These are phyloP conservation scores for Indicator maculatus DNA, from an alignment of 2,113 vertebrate species.

Conservation along the genomic window DNA sequence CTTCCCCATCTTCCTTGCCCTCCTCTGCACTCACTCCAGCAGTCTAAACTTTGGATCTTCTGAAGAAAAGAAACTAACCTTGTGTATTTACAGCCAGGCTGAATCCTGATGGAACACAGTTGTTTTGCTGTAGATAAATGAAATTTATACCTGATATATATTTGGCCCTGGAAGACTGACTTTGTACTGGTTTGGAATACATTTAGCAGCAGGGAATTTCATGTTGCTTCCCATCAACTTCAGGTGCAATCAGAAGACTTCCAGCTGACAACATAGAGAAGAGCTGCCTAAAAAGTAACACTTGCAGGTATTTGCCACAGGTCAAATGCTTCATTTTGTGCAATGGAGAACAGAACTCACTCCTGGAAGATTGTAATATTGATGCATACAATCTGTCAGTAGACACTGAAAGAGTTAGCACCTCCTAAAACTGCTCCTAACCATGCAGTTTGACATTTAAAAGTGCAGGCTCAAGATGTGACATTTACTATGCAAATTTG, in stretches of 20 bases:
- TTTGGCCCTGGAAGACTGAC: not conserved
- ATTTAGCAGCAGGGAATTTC: not conserved
- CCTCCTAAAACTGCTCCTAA: not conserved
- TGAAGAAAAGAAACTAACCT: not conserved
- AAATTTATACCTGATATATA: not conserved
- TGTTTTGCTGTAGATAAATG: not conserved
- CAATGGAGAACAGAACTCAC: not conserved
- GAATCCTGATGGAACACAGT: not conserved
- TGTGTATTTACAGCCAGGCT: not conserved
- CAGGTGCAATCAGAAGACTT: not conserved
- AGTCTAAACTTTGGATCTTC: not conserved
- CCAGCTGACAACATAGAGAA: not conserved
- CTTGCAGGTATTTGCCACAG: not conserved
- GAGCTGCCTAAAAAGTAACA: not conserved
- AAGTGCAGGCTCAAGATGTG: not conserved
- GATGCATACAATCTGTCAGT: not conserved
- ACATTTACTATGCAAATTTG: constrained; percentile 9
- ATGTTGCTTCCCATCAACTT: not conserved
- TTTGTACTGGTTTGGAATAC: not conserved
- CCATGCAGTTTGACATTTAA: constrained; percentile 17
- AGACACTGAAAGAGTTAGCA: not conserved
- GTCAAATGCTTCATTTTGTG: not conserved
- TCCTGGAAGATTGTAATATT: not conserved
- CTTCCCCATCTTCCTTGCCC: too few species aligned
- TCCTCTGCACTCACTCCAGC: not conserved